Conservation (phyloP, 2,888 invertebrate genomes). For the Protonemura montana region DNA sequence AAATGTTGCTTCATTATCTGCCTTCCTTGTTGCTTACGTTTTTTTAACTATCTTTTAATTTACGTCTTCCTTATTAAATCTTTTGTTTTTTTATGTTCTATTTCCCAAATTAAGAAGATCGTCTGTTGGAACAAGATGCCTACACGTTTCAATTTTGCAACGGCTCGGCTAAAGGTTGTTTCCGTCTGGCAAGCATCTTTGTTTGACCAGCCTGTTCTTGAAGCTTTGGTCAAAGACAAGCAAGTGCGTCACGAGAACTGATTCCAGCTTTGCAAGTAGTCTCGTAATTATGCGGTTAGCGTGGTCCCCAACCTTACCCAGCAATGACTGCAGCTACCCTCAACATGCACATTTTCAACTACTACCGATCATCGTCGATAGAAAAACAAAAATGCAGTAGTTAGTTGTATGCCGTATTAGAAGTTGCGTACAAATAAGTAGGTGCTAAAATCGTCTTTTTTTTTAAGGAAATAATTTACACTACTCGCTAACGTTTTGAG, state of each 20-base stretch:
- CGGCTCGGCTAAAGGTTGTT: neutral
- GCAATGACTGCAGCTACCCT: neutral
- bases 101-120: neutral
- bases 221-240: neutral
- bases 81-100: no score
- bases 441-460: conserved; percentile 44
- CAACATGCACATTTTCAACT: conserved; percentile 14
- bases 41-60: conserved; percentile 22
- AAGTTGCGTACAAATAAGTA: conserved; percentile 39
- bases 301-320: neutral
- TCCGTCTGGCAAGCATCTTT: neutral
- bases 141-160: neutral
- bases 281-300: neutral
- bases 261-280: neutral
- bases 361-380: neutral
- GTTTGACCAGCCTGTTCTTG: neutral
- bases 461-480: conserved; percentile 45
- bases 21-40: conserved; percentile 27
- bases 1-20: neutral
- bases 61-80: neutral
- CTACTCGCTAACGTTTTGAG: conserved; percentile 41
- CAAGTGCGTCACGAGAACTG: neutral
- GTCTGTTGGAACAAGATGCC: neutral
- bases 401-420: neutral
- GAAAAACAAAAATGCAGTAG: conserved; percentile 18